Base-by-base conservation (phyloP, 2,888 invertebrate species). In the Pomacea canaliculata region DNA sequence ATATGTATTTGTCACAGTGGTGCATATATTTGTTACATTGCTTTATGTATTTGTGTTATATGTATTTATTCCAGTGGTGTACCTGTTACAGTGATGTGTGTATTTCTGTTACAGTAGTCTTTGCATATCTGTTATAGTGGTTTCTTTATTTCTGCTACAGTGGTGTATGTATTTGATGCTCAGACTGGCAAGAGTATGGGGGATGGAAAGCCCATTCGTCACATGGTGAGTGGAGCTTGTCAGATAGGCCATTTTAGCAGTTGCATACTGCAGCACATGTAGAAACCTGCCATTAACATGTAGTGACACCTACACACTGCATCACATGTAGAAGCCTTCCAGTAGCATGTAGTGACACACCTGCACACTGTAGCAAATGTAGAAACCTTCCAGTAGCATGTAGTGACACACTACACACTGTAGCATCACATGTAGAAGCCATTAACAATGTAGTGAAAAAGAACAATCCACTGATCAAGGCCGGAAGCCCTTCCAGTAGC, bases 91-190 rank as follows among this genome's bases (percentile, higher is more conserved):
- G 12, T 12, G 19, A 23, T 23, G n/a, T 27, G 12, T 63, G 10
- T 12, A n/a, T 23, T 63, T 18, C 27, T n/a, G 23, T 63, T 63
- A 27, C 7, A 23, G 7, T 63, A 12, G 63, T 27, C 10, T 56
- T 13, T 56, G 51, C 16, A 56, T 56, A 7, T 37, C 37, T 56
- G 51, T 13, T 56, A 8, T 13, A 56, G 37, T 37, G 10, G 51
- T 56, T 10, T 56, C 4, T 13, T 1, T 56, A 10, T 56, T 56
- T 13, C 51, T 56, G 51, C 16, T 56, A 85, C 86, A 95, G 95
- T 94, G 76, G 93, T 98, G 49, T 95, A 97, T 87, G 92, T 97
- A 0, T 95, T 97, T 86, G 98, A 99, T 87, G 92, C 97, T 1
- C 93, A 94, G 0, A 94, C 94, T 77, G 93, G 95, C 18, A 94